A percentile compares a stretch with the other conserved stretches of the same genome.
Conservation (phyloP, 2,888 invertebrate genomes). For the Nemotelus pantherinus region DNA sequence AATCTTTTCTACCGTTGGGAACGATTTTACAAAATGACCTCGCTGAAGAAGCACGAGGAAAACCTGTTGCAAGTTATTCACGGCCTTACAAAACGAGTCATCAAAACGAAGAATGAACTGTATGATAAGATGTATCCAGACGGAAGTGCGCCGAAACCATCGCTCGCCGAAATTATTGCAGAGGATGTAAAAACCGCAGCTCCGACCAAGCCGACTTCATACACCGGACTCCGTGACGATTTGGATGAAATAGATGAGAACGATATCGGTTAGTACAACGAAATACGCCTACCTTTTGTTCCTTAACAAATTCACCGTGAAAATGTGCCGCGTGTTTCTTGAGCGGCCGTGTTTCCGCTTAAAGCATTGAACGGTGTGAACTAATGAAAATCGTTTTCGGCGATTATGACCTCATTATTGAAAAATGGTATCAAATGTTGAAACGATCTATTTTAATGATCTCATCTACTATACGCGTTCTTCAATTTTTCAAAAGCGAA, state of each 20-base stretch:
- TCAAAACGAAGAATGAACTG: conserved; percentile 69
- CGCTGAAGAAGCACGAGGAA: conserved; percentile 75
- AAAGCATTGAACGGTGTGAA: too few relatives aligned
- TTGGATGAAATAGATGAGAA: conserved; percentile 83
- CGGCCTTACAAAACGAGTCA: conserved; percentile 78
- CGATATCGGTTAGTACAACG: conserved; percentile 71
- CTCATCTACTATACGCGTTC: too few relatives aligned
- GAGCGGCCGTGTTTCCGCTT: too few relatives aligned
- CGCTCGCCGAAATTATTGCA: conserved; percentile 63
- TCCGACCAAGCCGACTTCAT: neutral
- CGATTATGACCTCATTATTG: too few relatives aligned
- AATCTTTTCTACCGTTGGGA: conserved; percentile 79
- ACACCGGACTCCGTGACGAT: conserved; percentile 75
- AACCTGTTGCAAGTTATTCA: conserved; percentile 76
- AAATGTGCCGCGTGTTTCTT: too few relatives aligned
- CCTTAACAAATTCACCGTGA: neutral
- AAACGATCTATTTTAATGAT: too few relatives aligned
- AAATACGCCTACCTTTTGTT: conserved; percentile 31
- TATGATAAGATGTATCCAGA: conserved; percentile 67
- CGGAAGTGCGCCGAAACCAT: conserved; percentile 64
- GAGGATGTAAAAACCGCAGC: conserved; percentile 47
- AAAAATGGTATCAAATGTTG: too few relatives aligned
- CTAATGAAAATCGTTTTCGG: too few relatives aligned
- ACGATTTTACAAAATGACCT: conserved; percentile 75
- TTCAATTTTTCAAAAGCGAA: too few relatives aligned